A percentile compares a stretch with the other conserved stretches of the same genome.
Evolutionary conservation across 2,113 vertebrate genomes (phyloP).

Genomic region (Rhinopithecus roxellana): DNA sequence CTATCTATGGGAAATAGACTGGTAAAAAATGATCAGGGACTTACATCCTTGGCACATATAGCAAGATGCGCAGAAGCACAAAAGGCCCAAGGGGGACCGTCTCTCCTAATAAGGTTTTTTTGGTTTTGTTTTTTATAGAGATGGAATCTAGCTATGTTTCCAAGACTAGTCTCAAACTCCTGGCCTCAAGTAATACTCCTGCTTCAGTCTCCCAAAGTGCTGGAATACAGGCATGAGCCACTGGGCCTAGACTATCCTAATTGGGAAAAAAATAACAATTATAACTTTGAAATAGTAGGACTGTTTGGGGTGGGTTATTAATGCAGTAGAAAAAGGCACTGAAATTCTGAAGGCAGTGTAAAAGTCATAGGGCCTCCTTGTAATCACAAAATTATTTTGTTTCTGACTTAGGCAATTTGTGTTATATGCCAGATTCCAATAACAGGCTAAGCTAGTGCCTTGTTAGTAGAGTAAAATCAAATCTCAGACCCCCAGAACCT

Average conservation of each 20-base stretch:
- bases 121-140: no score
- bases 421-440: not conserved
- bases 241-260: not conserved
- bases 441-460: not conserved
- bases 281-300: not conserved
- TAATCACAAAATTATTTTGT: not conserved
- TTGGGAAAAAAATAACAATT: not conserved
- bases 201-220: no score
- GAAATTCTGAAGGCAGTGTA: not conserved
- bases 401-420: not conserved
- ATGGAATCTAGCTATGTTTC: no score
- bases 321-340: not conserved
- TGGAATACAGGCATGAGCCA: no score
- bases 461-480: not conserved
- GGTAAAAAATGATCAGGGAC: not conserved
- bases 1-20: not conserved
- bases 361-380: not conserved
- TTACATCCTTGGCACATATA: not conserved
- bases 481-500: not conserved
- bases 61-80: not conserved
- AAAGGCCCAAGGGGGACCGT: not conserved
- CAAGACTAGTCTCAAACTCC: no score
- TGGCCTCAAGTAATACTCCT: no score
- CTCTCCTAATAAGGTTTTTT: not conserved
- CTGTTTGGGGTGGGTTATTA: not conserved